Percentiles rank a stretch among this genome's conserved stretches.
Conservation (phyloP, 2,888 invertebrate genomes). For the Stenurella melanura region DNA sequence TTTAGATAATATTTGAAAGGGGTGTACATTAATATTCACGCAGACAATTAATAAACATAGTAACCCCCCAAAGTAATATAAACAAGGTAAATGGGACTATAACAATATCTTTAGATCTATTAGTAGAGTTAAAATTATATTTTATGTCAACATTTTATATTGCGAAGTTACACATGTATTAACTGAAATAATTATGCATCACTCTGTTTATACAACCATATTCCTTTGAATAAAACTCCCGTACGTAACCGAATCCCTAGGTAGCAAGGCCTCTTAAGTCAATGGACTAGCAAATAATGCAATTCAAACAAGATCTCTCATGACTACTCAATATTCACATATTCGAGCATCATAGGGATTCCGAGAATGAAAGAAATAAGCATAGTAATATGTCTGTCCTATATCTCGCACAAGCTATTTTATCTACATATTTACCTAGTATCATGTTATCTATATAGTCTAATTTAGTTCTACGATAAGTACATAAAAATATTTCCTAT, state of each 20-base stretch:
- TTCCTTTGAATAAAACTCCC: background rate
- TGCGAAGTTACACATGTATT: no score
- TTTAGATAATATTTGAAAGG: no score
- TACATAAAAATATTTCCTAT: background rate
- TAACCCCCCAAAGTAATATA: no score
- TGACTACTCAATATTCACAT: conserved; percentile 1
- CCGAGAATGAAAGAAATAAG: background rate
- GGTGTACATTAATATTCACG: no score
- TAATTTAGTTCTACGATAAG: background rate
- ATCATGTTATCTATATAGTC: background rate
- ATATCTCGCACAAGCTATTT: background rate
- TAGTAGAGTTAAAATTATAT: no score
- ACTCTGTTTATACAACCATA: background rate
- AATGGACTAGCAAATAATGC: background rate
- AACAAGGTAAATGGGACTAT: no score
- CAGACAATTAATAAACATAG: no score
- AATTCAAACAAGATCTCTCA: background rate
- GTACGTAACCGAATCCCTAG: background rate
- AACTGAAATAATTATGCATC: no score
- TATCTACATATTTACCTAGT: background rate
- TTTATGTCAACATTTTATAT: no score
- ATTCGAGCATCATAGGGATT: background rate
- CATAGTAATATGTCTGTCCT: background rate
- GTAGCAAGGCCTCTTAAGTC: background rate
- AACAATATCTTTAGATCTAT: no score